Conservation (phyloP, 2,888 invertebrate genomes). For the Alloplasta piceator region DNA sequence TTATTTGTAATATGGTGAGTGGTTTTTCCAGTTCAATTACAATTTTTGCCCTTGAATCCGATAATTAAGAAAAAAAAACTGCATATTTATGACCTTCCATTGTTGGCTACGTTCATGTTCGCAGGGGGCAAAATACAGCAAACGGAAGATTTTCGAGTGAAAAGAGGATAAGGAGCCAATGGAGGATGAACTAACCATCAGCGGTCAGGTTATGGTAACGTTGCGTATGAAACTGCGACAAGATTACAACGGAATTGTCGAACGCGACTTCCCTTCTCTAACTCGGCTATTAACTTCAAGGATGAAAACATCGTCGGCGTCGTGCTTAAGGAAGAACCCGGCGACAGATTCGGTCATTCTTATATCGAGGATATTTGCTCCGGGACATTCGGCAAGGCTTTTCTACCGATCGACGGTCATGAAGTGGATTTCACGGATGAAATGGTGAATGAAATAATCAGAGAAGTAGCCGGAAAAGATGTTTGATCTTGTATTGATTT, state of each 20-base stretch:
- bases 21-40: background rate
- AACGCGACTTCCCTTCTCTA: constrained; percentile 56
- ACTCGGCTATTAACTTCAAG: constrained; percentile 75
- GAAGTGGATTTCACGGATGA: constrained; percentile 81
- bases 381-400: constrained; percentile 80
- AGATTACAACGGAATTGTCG: constrained; percentile 1
- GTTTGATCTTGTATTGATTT: no score
- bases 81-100: background rate
- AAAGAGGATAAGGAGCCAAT: constrained; percentile 69
- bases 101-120: background rate
- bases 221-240: constrained; percentile 72
- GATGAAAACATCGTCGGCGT: constrained; percentile 81
- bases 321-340: constrained; percentile 80
- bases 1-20: constrained; percentile 58
- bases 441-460: constrained; percentile 75
- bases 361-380: constrained; percentile 82
- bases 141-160: constrained; percentile 76
- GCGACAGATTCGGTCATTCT: constrained; percentile 76
- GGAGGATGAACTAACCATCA: constrained; percentile 75
- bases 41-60: no score
- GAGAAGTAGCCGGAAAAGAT: no score
- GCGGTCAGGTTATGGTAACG: constrained; percentile 80
- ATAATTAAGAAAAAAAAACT: background rate
- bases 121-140: constrained; percentile 67
- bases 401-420: constrained; percentile 80